A percentile compares a stretch with the other conserved stretches of the same genome.
Conservation (phyloP, 2,797 vertebrate genomes). For the Bufotes viridis region DNA sequence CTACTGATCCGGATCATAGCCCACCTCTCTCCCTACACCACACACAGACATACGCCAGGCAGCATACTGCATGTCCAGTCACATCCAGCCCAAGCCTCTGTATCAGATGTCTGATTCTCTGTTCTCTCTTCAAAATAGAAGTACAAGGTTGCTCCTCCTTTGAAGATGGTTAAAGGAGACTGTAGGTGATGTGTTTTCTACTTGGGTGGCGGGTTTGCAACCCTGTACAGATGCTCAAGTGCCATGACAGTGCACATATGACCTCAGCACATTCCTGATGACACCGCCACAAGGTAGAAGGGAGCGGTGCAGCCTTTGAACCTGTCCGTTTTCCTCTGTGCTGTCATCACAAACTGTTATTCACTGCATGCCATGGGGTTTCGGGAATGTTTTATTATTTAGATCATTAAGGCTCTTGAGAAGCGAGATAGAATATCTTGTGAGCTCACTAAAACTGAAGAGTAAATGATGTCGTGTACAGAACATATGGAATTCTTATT, state of each 20-base stretch:
- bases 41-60: slow-evolving; percentile 51
- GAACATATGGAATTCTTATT: neutral
- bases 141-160: slow-evolving; percentile 56
- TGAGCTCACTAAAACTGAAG: neutral
- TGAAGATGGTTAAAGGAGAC: slow-evolving; percentile 58
- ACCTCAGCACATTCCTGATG: slow-evolving; percentile 67
- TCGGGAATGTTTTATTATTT: neutral
- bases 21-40: slow-evolving; percentile 38
- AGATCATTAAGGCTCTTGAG: neutral
- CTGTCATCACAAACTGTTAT: slow-evolving; percentile 39
- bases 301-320: slow-evolving; percentile 71
- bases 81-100: slow-evolving; percentile 64
- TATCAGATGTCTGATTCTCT: slow-evolving; percentile 74
- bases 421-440: too few species aligned
- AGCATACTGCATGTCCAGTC: slow-evolving; percentile 58
- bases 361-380: slow-evolving; percentile 8
- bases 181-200: slow-evolving; percentile 73
- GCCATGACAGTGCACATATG: slow-evolving; percentile 60
- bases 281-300: slow-evolving; percentile 65
- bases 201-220: slow-evolving; percentile 78
- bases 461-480: neutral
- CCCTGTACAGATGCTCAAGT: slow-evolving; percentile 62
- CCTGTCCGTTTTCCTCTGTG: slow-evolving; percentile 22
- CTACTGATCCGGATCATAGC: slow-evolving; percentile 39
- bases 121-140: slow-evolving; percentile 60